Evolutionary conservation across 2,113 vertebrate species (phyloP), one percentile per base, ranked within the genome.

Genomic region (Corythornis vintsioides): DNA sequence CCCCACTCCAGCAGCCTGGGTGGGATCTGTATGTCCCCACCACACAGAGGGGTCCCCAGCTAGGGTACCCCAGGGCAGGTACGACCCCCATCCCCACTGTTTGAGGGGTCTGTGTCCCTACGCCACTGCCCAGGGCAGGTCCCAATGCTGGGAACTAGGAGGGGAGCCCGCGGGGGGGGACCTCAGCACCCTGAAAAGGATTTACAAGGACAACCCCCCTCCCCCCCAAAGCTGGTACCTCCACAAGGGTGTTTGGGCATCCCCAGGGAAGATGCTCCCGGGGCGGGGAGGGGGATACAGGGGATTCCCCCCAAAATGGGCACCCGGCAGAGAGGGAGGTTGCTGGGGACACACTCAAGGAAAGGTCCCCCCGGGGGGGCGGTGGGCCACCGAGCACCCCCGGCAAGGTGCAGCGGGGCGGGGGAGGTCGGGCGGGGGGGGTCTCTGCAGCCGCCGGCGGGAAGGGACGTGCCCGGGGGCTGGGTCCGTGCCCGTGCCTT

Each of bases 111-210:
- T 40, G 63, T 13, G 43, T 38, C 64, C 82, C 77, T 26, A 86
- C 63, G 57, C 38, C 22, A 6, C 2, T 4, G 26, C 50, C 76
- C 2, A 0, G 60, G 12, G 15, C 70, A 65, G 43, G 15, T 38
- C 43, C 9, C 1, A 0, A 28, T 1, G 1, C 65, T 22, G 43
- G 13, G 29, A 64, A 1, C 65, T 22, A 38, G 13, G 29, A 64
- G 9, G 10, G 47, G 56, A 31, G 4, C 26, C 47, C 11, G 0
- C 8, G 0, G 14, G 33, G 33, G 52, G 53, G 38, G 60, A 45
- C 15, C 24, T 88, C 52, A 42, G 61, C 13, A 3, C 71, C 67
- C 47, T 8, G 10, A 56, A 57, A 53, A 19, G 19, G n/a, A 7
- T 33, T 53, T 33, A 31, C 33, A 45, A 9, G 38, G 35, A 31